Percentiles rank a stretch among this genome's conserved stretches.
phyloP scores from a whole-genome alignment of 2,888 invertebrate species.

The Agonopterix subpropinquella region DNA sequence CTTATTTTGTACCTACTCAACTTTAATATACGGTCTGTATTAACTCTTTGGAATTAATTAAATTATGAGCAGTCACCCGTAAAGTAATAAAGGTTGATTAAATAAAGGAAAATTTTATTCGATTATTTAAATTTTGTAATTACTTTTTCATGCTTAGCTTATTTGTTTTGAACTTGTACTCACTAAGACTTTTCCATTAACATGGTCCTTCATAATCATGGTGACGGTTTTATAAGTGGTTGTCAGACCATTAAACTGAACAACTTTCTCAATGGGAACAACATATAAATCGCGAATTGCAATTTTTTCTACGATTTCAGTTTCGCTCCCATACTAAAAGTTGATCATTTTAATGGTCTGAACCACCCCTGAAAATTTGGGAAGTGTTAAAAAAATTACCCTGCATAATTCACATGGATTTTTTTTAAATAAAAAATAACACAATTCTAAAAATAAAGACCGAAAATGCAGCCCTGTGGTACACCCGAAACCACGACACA shows the following conservation, averaged over 20 bases:
- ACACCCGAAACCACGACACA: slow-evolving; percentile 1
- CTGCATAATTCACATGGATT: neutral
- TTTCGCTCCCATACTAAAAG: too few relatives aligned
- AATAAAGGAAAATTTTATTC: too few relatives aligned
- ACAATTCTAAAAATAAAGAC: neutral
- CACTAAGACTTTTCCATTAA: neutral
- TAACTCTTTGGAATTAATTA: neutral
- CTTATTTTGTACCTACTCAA: neutral
- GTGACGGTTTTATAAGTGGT: too few relatives aligned
- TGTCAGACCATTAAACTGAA: too few relatives aligned
- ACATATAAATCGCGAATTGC: neutral
- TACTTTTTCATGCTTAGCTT: neutral
- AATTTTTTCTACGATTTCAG: too few relatives aligned
- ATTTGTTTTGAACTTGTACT: neutral
- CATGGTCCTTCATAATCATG: too few relatives aligned
- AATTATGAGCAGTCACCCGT: neutral
- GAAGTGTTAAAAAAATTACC: neutral
- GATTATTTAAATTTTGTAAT: neutral
- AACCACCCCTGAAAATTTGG: neutral
- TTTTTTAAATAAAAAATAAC: neutral
- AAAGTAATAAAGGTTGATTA: neutral
- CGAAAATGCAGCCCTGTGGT: slow-evolving; percentile 8
- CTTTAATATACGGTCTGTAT: neutral
- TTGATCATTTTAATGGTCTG: too few relatives aligned
- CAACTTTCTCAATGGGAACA: too few relatives aligned